Percentiles rank a stretch among this genome's conserved stretches.
Conservation (phyloP, 2,797 vertebrate genomes). For the Chiloscyllium punctatum region DNA sequence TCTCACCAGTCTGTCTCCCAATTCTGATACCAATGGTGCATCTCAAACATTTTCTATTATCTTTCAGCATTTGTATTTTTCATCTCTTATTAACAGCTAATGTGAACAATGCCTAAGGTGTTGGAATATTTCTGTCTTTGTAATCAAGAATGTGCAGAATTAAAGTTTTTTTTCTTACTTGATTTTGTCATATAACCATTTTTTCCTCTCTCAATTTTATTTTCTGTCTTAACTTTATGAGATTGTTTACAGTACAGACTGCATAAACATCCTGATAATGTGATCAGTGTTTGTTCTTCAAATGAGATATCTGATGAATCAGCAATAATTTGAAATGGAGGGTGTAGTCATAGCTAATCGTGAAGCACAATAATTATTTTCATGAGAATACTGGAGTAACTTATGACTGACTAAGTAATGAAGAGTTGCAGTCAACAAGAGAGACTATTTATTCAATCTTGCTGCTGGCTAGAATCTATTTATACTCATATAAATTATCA, state of each 20-base stretch:
- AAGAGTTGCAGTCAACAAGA: neutral
- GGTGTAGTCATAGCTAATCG: neutral
- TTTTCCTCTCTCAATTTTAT: neutral
- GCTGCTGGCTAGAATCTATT: neutral
- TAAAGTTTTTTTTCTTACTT: neutral
- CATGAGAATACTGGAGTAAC: neutral
- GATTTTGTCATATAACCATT: neutral
- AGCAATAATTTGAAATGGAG: neutral
- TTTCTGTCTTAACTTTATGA: neutral
- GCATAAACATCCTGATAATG: neutral
- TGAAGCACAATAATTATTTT: neutral
- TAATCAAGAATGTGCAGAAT: neutral
- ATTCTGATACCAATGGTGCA: neutral
- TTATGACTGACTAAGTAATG: neutral
- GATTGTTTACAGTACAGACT: neutral
- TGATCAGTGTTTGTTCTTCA: neutral
- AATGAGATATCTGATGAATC: neutral
- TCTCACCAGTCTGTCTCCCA: neutral
- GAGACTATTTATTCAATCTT: neutral
- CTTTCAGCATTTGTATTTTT: neutral
- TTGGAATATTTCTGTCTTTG: neutral
- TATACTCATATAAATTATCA: neutral
- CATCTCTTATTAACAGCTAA: neutral
- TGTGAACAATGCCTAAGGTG: neutral
- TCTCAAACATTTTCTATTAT: neutral